Percentiles rank a stretch among this genome's conserved stretches.
phyloP scores from a whole-genome alignment of 2,888 invertebrate genomes.

The Drosophila niveifrons region DNA sequence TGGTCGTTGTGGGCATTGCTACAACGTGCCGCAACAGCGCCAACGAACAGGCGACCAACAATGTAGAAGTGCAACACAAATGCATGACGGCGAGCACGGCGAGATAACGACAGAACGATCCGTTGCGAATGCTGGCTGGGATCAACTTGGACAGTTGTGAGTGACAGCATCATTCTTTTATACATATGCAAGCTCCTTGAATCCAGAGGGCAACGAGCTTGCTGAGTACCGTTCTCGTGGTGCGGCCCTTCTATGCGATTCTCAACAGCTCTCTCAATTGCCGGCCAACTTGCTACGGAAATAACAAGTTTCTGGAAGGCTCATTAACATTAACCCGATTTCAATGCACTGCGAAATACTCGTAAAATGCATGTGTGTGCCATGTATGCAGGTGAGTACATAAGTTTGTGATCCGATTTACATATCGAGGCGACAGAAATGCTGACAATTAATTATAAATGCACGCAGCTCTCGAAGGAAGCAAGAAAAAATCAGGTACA shows the following conservation, averaged over 20 bases:
- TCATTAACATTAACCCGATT: slow-evolving; percentile 78
- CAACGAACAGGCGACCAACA: slow-evolving; percentile 24
- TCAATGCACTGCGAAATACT: slow-evolving; percentile 29
- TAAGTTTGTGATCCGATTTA: slow-evolving; percentile 10
- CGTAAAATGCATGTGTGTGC: neutral
- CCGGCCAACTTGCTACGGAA: slow-evolving; percentile 25
- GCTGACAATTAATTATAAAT: slow-evolving; percentile 13
- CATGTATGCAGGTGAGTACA: neutral
- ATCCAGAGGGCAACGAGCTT: slow-evolving; percentile 40
- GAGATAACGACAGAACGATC: slow-evolving; percentile 11
- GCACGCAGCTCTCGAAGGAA: slow-evolving; percentile 19
- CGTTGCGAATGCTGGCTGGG: slow-evolving; percentile 28
- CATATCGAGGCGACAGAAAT: slow-evolving; percentile 8
- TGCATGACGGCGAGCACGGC: slow-evolving; percentile 32
- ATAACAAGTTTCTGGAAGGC: slow-evolving; percentile 65
- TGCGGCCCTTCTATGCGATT: slow-evolving; percentile 40
- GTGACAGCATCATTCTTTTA: slow-evolving; percentile 50
- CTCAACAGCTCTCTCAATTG: slow-evolving; percentile 19
- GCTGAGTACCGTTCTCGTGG: slow-evolving; percentile 11
- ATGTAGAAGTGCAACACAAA: slow-evolving; percentile 21
- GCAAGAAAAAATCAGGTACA: neutral
- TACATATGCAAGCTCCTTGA: slow-evolving; percentile 35
- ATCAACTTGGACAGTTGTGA: slow-evolving; percentile 27
- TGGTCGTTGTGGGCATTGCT: slow-evolving; percentile 4
- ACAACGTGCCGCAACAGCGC: slow-evolving; percentile 16